A percentile compares a stretch with the other conserved stretches of the same genome.
Evolutionary conservation across 92 coral and sea anemone species (phyloP).

Genomic region (Parazoanthus swiftii): DNA sequence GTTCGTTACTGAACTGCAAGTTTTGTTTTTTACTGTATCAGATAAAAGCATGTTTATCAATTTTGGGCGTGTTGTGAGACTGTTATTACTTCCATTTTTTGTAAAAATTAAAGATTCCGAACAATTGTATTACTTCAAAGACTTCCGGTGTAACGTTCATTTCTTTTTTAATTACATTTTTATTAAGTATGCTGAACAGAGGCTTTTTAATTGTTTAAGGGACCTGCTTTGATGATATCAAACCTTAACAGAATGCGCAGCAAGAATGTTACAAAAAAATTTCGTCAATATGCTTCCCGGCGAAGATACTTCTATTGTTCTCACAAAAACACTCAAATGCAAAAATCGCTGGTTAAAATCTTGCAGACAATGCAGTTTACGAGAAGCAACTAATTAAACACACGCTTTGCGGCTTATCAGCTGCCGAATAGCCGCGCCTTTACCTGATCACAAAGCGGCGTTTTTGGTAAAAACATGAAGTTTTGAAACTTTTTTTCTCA

Average conservation of each 20-base stretch:
- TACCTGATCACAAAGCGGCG: background rate
- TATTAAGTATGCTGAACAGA: background rate
- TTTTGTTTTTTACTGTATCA: background rate
- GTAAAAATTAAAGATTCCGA: background rate
- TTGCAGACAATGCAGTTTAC: background rate
- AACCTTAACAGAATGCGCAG: background rate
- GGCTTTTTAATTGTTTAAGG: background rate
- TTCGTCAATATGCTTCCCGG: background rate
- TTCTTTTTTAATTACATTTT: background rate
- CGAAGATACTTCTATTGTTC: background rate
- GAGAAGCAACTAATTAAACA: constrained; percentile 2
- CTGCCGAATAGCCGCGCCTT: background rate
- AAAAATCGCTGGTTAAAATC: background rate
- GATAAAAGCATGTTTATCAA: background rate
- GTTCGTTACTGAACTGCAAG: background rate
- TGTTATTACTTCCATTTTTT: background rate
- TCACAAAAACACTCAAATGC: background rate
- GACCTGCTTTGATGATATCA: background rate
- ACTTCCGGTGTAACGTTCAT: constrained; percentile 1
- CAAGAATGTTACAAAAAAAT: background rate
- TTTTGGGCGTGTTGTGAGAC: background rate
- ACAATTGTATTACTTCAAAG: constrained; percentile 11
- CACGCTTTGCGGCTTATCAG: background rate
- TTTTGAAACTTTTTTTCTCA: background rate
- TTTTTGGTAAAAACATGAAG: background rate